phyloP scores from a whole-genome alignment of 2,113 vertebrate species.

The Hylia prasina region DNA sequence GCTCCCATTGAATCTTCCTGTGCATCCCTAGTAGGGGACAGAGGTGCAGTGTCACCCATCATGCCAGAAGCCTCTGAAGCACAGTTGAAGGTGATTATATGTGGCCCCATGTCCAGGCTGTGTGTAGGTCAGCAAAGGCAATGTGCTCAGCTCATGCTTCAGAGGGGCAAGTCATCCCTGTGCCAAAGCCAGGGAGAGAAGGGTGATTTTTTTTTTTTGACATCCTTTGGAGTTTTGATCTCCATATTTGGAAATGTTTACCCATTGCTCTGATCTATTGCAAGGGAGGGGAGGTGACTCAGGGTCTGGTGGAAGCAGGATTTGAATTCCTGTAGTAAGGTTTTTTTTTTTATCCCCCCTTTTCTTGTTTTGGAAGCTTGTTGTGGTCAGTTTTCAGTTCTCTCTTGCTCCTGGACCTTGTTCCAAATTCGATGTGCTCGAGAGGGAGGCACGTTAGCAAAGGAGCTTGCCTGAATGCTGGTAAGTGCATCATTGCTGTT shows the following conservation, averaged over 20 bases:
- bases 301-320: constrained; percentile 79
- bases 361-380: constrained; percentile 63
- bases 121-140: constrained; percentile 26
- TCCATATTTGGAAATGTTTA: constrained; percentile 99
- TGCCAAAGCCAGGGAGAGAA: constrained; percentile 78
- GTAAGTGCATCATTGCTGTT: constrained; percentile 68
- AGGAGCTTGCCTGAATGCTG: constrained; percentile 25
- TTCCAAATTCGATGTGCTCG: constrained; percentile 44
- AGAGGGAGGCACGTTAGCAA: background rate
- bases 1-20: background rate
- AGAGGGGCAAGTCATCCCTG: constrained; percentile 74
- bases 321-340: constrained; percentile 78
- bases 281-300: constrained; percentile 83
- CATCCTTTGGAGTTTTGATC: constrained; percentile 85
- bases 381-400: constrained; percentile 67
- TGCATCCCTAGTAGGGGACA: background rate
- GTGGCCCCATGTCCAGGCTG: background rate
- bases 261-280: constrained; percentile 89
- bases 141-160: constrained; percentile 59
- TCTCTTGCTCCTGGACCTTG: constrained; percentile 53
- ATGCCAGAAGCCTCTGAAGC: background rate
- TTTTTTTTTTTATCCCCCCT: background rate
- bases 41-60: background rate
- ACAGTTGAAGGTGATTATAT: rapidly evolving
- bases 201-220: constrained; percentile 80